Evolutionary conservation across 2,888 invertebrate genomes (phyloP).

Genomic region (Cerastis rubricosa): DNA sequence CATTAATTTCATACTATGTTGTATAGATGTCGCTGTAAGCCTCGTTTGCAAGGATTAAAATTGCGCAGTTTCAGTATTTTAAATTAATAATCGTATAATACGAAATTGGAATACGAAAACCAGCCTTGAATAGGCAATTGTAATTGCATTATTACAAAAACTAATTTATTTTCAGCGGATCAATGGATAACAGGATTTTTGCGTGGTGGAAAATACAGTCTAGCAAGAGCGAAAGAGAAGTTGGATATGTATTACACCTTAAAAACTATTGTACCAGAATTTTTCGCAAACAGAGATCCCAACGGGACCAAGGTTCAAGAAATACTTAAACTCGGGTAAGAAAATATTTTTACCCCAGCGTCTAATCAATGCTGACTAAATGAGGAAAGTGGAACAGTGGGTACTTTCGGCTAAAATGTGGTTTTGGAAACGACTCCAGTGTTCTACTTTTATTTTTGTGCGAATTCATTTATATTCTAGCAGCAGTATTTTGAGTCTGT

Average conservation of each 20-base stretch:
- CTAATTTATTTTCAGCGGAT: constrained; percentile 81
- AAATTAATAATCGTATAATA: background rate
- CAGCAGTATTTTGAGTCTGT: constrained; percentile 4
- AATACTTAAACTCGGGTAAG: constrained; percentile 87
- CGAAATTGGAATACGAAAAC: background rate
- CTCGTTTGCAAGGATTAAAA: constrained; percentile 14
- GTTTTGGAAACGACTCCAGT: constrained; percentile 57
- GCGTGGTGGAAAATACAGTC: constrained; percentile 89
- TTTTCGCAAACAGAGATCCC: constrained; percentile 89
- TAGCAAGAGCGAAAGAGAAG: constrained; percentile 90
- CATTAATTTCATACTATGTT: background rate
- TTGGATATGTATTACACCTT: constrained; percentile 91
- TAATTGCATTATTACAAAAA: background rate
- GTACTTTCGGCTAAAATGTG: constrained; percentile 55
- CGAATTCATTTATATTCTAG: constrained; percentile 47
- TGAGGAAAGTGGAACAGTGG: constrained; percentile 61
- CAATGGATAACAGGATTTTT: constrained; percentile 89
- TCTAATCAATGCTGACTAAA: constrained; percentile 65
- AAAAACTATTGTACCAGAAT: constrained; percentile 90
- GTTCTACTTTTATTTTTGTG: constrained; percentile 55
- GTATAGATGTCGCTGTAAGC: constrained; percentile 56
- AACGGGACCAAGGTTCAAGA: constrained; percentile 82
- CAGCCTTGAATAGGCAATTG: background rate
- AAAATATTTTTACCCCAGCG: constrained; percentile 58
- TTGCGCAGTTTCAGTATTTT: constrained; percentile 6